Evolutionary conservation across 2,797 vertebrate species (phyloP), one percentile per base, ranked within the genome.

Genomic region (Xerus rutilus): DNA sequence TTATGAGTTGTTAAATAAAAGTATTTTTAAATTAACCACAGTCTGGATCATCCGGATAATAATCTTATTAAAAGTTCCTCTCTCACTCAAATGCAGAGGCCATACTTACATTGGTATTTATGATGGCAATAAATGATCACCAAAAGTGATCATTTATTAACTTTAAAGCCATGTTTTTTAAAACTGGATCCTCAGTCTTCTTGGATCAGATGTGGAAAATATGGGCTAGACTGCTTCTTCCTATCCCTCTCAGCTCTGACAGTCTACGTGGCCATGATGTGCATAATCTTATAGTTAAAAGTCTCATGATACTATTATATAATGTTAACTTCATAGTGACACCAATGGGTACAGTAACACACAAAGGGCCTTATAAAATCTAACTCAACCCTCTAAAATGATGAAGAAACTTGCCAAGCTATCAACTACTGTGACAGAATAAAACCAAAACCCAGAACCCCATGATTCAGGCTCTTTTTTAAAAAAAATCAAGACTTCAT

Each of bases 361-460:
- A 74, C 54, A 84, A 92, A 86, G 39, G 21, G 11, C 81, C 67
- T 59, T 86, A 82, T 39, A 93, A 5, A 83, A 86, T 74, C 25
- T 2, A 83, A 72, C 32, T 25, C 49, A 86, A 93, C 15, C 20
- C n/a, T 95, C 15, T 57, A 64, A 70, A 83, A 83, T 78, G 18
- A 95, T 67, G 23, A 82, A 86, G 9, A 88, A 77, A 95, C 7
- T 74, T 82, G 25, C 28, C 43, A 85, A 89, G 69, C 28, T 65
- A 28, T 64, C 67, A 84, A 72, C 18, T 77, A 64, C 28, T 83
- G 69, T 25, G 17, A 78, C n/a, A 82, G 11, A 96, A 35, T 30
- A 91, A 97, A 95, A 94, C 14, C 73, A 64, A 95, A 94, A 92
- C 59, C 32, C 52, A 90, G 73, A 54, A 69, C n/a, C 13, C 12